phyloP scores from a whole-genome alignment of 2,888 invertebrate species.

The Dendrolimus houi region DNA sequence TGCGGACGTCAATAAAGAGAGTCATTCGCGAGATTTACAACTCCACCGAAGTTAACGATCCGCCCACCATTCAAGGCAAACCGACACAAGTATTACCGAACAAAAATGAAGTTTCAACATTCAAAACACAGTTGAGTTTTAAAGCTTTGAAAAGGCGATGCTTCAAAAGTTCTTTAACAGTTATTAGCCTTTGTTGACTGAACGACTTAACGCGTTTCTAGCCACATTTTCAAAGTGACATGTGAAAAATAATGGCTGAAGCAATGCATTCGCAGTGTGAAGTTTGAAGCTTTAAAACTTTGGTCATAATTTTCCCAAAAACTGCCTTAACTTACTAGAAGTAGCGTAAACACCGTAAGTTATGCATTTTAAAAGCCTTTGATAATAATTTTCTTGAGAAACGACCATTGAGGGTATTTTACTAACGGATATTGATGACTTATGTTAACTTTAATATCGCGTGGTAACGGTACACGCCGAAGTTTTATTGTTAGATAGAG shows the following conservation, averaged over 20 bases:
- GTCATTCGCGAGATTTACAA: slow-evolving; percentile 62
- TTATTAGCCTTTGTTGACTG: background rate
- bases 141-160: slow-evolving; percentile 36
- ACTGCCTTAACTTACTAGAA: background rate
- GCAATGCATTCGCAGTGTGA: background rate
- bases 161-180: slow-evolving; percentile 9
- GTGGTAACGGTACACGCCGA: slow-evolving; percentile 24
- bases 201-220: background rate
- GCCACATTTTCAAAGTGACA: background rate
- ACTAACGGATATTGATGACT: slow-evolving; percentile 16
- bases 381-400: slow-evolving; percentile 18
- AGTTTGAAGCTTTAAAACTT: background rate
- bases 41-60: slow-evolving; percentile 59
- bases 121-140: slow-evolving; percentile 44
- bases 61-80: slow-evolving; percentile 55
- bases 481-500: slow-evolving; percentile 27
- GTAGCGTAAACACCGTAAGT: background rate
- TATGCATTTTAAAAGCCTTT: background rate
- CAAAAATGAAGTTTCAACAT: slow-evolving; percentile 50
- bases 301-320: background rate
- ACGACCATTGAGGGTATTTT: slow-evolving; percentile 15
- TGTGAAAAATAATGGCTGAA: background rate
- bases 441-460: slow-evolving; percentile 26
- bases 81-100: slow-evolving; percentile 17
- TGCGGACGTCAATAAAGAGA: slow-evolving; percentile 49